Conservation (phyloP, 2,797 vertebrate genomes). For the Gastrophryne carolinensis region DNA sequence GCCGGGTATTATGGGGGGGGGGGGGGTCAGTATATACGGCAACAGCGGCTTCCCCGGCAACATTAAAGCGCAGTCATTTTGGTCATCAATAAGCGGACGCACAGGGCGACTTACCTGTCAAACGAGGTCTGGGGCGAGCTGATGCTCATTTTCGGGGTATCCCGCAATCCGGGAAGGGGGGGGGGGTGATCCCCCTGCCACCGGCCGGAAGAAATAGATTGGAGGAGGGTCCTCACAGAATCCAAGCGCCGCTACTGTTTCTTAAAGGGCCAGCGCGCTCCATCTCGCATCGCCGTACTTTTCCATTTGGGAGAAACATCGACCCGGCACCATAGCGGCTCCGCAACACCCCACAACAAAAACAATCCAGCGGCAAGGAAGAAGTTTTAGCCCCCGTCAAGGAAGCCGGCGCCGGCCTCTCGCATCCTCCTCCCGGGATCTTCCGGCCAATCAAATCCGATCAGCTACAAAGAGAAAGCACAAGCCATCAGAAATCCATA, state of each 20-base stretch:
- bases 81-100: background rate
- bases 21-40: background rate
- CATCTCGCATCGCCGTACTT: conserved; percentile 46
- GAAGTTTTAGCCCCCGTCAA: conserved; percentile 32
- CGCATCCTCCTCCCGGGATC: background rate
- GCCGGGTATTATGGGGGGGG: too few relatives aligned
- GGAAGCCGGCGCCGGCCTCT: background rate
- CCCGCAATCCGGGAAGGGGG: conserved; percentile 55
- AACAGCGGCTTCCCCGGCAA: background rate
- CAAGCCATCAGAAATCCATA: background rate
- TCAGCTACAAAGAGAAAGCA: background rate
- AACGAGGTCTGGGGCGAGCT: conserved; percentile 63
- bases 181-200: background rate
- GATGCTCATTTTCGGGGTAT: conserved; percentile 64
- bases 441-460: background rate
- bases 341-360: too few relatives aligned
- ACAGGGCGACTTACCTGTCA: conserved; percentile 61
- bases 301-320: conserved; percentile 23
- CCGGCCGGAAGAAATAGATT: background rate
- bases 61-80: background rate
- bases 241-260: background rate
- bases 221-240: background rate
- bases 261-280: conserved; percentile 53
- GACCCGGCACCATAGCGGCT: too few relatives aligned
- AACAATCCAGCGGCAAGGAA: too few relatives aligned